A percentile compares a stretch with the other conserved stretches of the same genome.
These are phyloP conservation scores for Platygyra sinensis DNA, from an alignment of 64 coral and sea anemone genomes.

Conservation along the genomic window DNA sequence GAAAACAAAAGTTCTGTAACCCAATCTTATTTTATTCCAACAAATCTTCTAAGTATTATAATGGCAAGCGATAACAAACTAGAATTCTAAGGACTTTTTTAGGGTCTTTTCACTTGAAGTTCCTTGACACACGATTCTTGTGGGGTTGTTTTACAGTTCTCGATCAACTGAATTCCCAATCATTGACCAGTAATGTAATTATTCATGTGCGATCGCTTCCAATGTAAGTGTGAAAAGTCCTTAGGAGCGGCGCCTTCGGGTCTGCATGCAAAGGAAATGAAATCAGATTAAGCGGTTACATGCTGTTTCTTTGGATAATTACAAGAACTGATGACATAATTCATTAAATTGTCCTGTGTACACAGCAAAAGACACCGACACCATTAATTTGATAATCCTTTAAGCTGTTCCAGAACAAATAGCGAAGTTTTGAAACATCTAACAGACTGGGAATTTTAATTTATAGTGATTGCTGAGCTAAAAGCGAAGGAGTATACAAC, in stretches of 20 bases:
- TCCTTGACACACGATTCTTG: no score
- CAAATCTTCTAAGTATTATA: no score
- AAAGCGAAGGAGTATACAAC: no score
- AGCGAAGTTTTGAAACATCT: background rate
- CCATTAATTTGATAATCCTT: conserved; percentile 2
- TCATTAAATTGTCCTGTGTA: background rate
- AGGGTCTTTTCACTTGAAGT: no score
- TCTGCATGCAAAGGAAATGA: conserved; percentile 19
- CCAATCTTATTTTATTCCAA: no score
- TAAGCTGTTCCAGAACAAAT: conserved; percentile 30
- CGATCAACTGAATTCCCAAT: background rate
- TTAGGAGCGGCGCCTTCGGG: conserved; percentile 43
- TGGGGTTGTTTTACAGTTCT: background rate
- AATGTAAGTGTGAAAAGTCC: conserved; percentile 25
- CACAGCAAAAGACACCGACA: background rate
- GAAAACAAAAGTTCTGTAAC: no score
- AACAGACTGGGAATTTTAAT: background rate
- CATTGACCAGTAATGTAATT: background rate
- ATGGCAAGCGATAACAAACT: no score
- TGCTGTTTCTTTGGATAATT: conserved; percentile 33
- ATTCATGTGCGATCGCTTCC: background rate
- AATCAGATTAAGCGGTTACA: conserved; percentile 33
- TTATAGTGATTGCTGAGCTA: no score
- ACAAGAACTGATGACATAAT: conserved; percentile 27
- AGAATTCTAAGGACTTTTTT: no score